Evolutionary conservation across 2,797 vertebrate species (phyloP), one percentile per base, ranked within the genome.

Genomic region (Enteromius afrohamiltoni): DNA sequence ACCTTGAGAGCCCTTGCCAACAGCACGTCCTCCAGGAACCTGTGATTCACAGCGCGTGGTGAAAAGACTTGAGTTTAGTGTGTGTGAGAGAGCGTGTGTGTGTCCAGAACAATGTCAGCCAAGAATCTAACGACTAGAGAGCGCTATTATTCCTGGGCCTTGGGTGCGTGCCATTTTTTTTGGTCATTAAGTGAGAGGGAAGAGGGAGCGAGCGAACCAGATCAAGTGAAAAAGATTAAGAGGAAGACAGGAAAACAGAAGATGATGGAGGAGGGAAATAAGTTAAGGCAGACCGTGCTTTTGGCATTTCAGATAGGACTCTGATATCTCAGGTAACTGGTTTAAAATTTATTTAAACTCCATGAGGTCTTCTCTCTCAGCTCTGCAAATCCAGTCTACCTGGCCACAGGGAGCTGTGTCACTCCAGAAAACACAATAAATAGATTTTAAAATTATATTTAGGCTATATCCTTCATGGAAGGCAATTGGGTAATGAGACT

Each of bases 1-100:
- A 93, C 93, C 93, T 95, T 93, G 90, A 91, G 91, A 86, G 88
- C 90, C 90, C 90, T 91, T 93, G 92, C 91, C 93, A 94, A 93
- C 89, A 91, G 85, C 86, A 88, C 40, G 64, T 84, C 77, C 86
- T 82, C 82, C 77, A 78, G 85, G 83, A 88, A 86, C 90, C 81
- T 79, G 90, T 90, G 88, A 94, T 94, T 94, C 90, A 93, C 90
- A 91, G 89, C 88, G 83, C 90, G 91, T 88, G 88, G 89, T 93
- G 93, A 95, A 94, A 93, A 23, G 75, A 77, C 79, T 84, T 58
- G 55, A 51, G 73, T 67, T 86, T 62, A 49, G 68, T 83, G 67
- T 86, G 84, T 70, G 86, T 3, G 80, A 85, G 85, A 42, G 84
- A 31, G 62, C 11, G 67, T 87, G 79, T 87, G 79, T 86, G 86